phyloP scores from a whole-genome alignment of 2,888 invertebrate genomes.

The Perizoma flavofasciatum region DNA sequence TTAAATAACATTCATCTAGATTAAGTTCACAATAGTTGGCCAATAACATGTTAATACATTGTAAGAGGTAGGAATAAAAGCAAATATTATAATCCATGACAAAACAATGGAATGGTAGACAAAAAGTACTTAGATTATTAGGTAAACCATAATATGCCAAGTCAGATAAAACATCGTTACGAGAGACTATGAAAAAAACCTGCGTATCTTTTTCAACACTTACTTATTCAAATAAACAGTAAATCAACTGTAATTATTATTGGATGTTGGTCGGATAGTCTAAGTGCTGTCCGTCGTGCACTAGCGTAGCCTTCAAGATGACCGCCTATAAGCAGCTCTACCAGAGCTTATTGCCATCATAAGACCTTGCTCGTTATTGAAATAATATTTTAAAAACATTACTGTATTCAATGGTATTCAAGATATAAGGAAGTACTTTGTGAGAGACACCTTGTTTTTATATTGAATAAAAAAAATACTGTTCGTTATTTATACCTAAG shows the following conservation, averaged over 20 bases:
- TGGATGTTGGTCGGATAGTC: not conserved
- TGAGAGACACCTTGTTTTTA: constrained; percentile 10
- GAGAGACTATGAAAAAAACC: too few species aligned
- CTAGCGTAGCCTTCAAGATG: constrained; percentile 28
- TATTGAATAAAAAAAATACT: constrained; percentile 11
- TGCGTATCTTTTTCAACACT: too few species aligned
- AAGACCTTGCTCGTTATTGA: constrained; percentile 23
- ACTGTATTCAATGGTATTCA: not conserved
- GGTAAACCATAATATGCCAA: too few species aligned
- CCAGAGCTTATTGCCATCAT: constrained; percentile 9
- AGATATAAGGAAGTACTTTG: constrained; percentile 14
- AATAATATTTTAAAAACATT: constrained; percentile 18
- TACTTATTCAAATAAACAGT: too few species aligned
- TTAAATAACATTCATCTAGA: too few species aligned
- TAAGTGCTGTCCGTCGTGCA: constrained; percentile 12
- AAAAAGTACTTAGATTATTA: too few species aligned
- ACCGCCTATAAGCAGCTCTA: constrained; percentile 16
- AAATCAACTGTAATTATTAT: not conserved
- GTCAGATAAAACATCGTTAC: too few species aligned
- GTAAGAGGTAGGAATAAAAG: too few species aligned
- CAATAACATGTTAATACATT: too few species aligned
- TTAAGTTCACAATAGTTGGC: too few species aligned
- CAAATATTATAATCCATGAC: too few species aligned
- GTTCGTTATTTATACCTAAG: constrained; percentile 1
- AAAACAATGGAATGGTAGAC: too few species aligned